Percentiles rank a stretch among this genome's conserved stretches.
Evolutionary conservation across 1,140 invertebrate species (phyloP).

Genomic region (Tribolium madens): DNA sequence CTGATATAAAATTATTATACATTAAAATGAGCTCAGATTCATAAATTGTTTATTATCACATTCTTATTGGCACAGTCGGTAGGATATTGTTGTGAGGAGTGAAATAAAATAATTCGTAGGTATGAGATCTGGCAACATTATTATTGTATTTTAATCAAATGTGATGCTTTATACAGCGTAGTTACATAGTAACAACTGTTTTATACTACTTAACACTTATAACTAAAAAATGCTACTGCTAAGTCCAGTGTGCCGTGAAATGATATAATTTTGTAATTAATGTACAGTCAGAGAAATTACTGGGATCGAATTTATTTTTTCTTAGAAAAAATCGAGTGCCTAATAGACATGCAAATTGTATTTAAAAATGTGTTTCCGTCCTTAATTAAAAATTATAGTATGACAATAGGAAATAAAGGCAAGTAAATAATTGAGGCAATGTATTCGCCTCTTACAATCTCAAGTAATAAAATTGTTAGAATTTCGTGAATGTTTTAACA

Average conservation of each 20-base stretch:
- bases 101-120: constrained; percentile 57
- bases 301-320: constrained; percentile 42
- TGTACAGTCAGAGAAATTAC: constrained; percentile 52
- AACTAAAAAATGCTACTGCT: constrained; percentile 69
- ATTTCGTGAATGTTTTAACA: constrained; percentile 39
- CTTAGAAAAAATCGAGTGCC: constrained; percentile 57
- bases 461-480: constrained; percentile 45
- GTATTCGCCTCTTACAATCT: not conserved
- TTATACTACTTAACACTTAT: constrained; percentile 69
- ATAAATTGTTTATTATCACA: no score
- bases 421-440: constrained; percentile 44
- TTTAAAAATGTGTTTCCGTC: constrained; percentile 55
- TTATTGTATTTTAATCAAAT: constrained; percentile 71
- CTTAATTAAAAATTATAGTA: constrained; percentile 45
- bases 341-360: constrained; percentile 59
- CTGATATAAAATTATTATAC: no score
- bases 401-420: constrained; percentile 50
- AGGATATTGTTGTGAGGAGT: no score
- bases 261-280: constrained; percentile 55
- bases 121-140: constrained; percentile 72
- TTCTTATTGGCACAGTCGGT: no score
- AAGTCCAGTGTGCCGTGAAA: constrained; percentile 65
- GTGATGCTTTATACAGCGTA: constrained; percentile 69
- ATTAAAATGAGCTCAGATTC: no score
- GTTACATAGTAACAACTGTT: constrained; percentile 76